These are phyloP conservation scores for Dysidea cf. avara DNA, from an alignment of 37 sponge, comb jelly and placozoan species.

Conservation along the genomic window DNA sequence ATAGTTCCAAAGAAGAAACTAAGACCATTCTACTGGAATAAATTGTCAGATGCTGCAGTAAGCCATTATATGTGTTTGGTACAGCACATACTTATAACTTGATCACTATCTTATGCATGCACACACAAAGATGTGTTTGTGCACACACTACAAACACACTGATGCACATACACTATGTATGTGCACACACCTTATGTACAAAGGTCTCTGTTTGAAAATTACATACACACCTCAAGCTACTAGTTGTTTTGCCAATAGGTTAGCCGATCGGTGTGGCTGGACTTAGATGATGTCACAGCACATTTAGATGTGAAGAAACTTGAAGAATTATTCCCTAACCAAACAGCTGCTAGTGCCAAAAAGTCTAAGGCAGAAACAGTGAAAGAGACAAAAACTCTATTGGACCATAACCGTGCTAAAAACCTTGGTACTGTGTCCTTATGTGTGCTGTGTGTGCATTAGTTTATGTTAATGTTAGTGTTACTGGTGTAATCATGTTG, in stretches of 20 bases:
- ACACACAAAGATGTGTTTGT: no score
- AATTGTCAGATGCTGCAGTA: slow-evolving; percentile 49
- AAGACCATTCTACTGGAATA: slow-evolving; percentile 69
- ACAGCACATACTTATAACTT: no score
- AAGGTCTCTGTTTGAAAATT: neutral
- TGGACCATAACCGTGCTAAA: slow-evolving; percentile 46
- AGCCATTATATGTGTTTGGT: neutral
- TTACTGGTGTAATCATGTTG: neutral
- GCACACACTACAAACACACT: no score
- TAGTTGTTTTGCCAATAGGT: slow-evolving; percentile 28
- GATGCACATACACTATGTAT: no score
- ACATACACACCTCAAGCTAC: no score
- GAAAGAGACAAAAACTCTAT: slow-evolving; percentile 28
- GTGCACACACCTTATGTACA: no score
- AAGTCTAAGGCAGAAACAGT: neutral
- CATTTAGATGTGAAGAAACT: slow-evolving; percentile 40
- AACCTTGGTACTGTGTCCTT: slow-evolving; percentile 52
- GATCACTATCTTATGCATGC: no score
- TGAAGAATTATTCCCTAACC: slow-evolving; percentile 45
- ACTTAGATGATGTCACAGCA: slow-evolving; percentile 46
- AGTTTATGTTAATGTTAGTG: neutral
- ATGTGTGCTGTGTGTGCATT: slow-evolving; percentile 27
- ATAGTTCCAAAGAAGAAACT: slow-evolving; percentile 51
- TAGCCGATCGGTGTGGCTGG: slow-evolving; percentile 52
- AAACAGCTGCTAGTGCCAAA: neutral